A percentile compares a stretch with the other conserved stretches of the same genome.
Conservation (phyloP, 2,113 vertebrate species). For the Carassius gibelio region DNA sequence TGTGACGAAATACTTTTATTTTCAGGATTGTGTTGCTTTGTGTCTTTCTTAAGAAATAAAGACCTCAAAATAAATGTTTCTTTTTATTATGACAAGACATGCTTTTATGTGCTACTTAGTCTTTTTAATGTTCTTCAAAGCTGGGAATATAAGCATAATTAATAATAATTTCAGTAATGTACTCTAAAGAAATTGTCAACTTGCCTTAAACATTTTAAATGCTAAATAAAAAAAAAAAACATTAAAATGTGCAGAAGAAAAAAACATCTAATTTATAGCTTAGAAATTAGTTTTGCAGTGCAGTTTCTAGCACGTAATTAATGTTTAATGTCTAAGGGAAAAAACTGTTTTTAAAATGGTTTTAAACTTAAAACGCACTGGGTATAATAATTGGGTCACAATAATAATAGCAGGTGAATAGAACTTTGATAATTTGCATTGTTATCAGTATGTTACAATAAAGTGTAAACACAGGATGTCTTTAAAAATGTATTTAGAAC, state of each 20-base stretch:
- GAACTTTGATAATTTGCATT: background rate
- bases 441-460: background rate
- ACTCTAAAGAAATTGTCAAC: background rate
- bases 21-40: conserved; percentile 8
- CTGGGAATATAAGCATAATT: background rate
- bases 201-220: background rate
- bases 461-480: background rate
- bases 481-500: background rate
- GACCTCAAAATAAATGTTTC: background rate
- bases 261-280: background rate
- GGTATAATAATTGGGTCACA: background rate
- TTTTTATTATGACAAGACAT: background rate
- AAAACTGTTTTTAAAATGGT: background rate
- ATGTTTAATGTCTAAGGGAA: background rate
- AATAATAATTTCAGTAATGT: background rate
- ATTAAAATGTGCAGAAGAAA: background rate
- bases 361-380: background rate
- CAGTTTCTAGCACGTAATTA: background rate
- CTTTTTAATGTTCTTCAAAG: conserved; percentile 10
- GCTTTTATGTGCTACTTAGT: background rate
- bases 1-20: conserved; percentile 10
- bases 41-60: conserved; percentile 45
- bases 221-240: background rate
- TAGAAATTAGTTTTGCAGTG: background rate
- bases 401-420: background rate